Evolutionary conservation across 1,140 invertebrate genomes (phyloP).

Genomic region (Pseudomyrmex gracilis): DNA sequence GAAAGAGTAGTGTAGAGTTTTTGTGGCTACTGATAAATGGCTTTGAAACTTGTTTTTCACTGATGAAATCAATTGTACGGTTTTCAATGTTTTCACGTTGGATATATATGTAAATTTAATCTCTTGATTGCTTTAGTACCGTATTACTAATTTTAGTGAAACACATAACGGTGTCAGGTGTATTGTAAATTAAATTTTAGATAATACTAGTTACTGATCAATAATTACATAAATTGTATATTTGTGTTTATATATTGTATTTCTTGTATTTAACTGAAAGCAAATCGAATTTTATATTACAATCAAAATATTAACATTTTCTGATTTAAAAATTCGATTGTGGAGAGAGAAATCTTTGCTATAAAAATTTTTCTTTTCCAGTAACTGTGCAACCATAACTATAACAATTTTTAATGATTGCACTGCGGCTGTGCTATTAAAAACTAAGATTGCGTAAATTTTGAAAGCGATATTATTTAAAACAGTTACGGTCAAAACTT

Average conservation of each 20-base stretch:
- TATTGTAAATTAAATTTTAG: background rate
- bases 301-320: too few species aligned
- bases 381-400: too few species aligned
- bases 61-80: background rate
- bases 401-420: background rate
- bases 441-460: background rate
- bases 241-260: too few species aligned
- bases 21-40: background rate
- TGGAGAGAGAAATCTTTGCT: too few species aligned
- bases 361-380: background rate
- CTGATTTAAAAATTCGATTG: too few species aligned
- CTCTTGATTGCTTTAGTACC: background rate
- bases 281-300: too few species aligned
- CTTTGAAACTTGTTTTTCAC: background rate
- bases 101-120: constrained; percentile 2
- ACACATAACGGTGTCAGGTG: background rate
- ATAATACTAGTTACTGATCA: background rate
- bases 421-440: background rate
- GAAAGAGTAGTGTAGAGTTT: background rate
- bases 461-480: background rate
- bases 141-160: background rate
- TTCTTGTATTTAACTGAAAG: too few species aligned
- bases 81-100: background rate
- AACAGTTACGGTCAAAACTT: background rate
- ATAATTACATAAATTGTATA: background rate